phyloP scores from a whole-genome alignment of 2,888 invertebrate species.

The Copidosoma aretas region DNA sequence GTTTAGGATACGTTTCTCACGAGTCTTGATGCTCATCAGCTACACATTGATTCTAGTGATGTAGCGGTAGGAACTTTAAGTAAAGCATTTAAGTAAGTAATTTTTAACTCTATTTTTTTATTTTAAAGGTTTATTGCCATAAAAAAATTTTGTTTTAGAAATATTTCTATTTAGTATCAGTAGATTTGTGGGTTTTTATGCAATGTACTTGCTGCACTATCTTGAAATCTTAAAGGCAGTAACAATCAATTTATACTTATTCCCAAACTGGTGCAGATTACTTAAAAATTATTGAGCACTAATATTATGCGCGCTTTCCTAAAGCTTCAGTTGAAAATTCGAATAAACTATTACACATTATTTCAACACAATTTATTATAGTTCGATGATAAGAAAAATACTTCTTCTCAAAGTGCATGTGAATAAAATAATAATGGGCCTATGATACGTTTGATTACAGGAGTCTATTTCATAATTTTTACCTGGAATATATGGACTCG shows the following conservation, averaged over 20 bases:
- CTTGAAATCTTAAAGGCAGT: constrained; percentile 5
- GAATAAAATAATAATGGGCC: constrained; percentile 59
- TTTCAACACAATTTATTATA: constrained; percentile 10
- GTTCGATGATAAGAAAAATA: constrained; percentile 19
- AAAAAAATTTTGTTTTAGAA: not conserved
- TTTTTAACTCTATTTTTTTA: constrained; percentile 5
- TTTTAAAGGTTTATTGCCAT: constrained; percentile 13
- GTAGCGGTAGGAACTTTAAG: constrained; percentile 85
- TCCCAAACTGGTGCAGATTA: constrained; percentile 17
- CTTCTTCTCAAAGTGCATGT: constrained; percentile 51
- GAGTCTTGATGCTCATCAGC: constrained; percentile 78
- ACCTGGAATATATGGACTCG: constrained; percentile 63
- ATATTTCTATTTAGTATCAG: constrained; percentile 6
- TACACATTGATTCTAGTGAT: constrained; percentile 89
- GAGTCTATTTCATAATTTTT: constrained; percentile 63
- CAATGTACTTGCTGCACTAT: constrained; percentile 3
- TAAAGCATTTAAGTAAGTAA: constrained; percentile 81
- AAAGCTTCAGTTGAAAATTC: not conserved
- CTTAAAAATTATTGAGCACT: constrained; percentile 9
- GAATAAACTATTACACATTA: constrained; percentile 4
- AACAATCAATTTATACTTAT: constrained; percentile 24
- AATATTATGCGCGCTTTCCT: not conserved
- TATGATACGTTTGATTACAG: constrained; percentile 61
- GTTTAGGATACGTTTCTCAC: constrained; percentile 81
- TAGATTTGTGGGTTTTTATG: constrained; percentile 8